Conservation (phyloP, 2,888 invertebrate species). For the Operophtera brumata region DNA sequence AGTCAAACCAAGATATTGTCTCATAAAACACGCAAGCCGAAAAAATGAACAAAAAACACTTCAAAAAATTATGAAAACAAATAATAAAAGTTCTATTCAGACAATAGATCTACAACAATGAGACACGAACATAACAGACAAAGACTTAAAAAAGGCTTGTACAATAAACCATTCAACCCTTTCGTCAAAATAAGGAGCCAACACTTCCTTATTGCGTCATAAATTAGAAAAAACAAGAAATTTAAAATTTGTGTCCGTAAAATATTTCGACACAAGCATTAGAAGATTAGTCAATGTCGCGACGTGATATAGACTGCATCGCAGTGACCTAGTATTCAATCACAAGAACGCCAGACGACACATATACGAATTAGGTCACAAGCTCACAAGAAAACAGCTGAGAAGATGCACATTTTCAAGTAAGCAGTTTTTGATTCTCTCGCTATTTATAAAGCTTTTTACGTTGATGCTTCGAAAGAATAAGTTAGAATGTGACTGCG, state of each 20-base stretch:
- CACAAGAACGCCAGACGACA: slow-evolving; percentile 13
- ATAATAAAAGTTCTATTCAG: slow-evolving; percentile 59
- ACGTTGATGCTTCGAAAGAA: background rate
- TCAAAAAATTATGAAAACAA: slow-evolving; percentile 68
- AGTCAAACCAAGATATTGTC: slow-evolving; percentile 32
- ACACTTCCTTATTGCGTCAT: slow-evolving; percentile 78
- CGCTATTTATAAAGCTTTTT: slow-evolving; percentile 5
- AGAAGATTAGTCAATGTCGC: slow-evolving; percentile 15
- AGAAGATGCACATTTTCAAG: slow-evolving; percentile 12
- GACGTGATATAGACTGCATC: slow-evolving; percentile 7
- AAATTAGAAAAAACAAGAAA: slow-evolving; percentile 68
- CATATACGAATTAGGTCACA: slow-evolving; percentile 24
- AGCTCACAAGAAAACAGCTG: slow-evolving; percentile 8
- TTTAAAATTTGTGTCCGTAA: slow-evolving; percentile 46
- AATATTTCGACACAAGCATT: slow-evolving; percentile 1
- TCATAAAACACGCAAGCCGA: slow-evolving; percentile 29
- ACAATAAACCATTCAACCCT: slow-evolving; percentile 76
- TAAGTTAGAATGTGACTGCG: slow-evolving; percentile 4
- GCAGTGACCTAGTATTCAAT: slow-evolving; percentile 27
- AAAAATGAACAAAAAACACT: slow-evolving; percentile 55
- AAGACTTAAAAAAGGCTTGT: slow-evolving; percentile 60
- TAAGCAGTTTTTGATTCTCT: slow-evolving; percentile 9
- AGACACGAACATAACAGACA: slow-evolving; percentile 60
- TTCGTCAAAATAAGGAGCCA: slow-evolving; percentile 70
- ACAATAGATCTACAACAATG: slow-evolving; percentile 69